Evolutionary conservation across 2,797 vertebrate species (phyloP).

Genomic region (Coccyzus lansbergi): DNA sequence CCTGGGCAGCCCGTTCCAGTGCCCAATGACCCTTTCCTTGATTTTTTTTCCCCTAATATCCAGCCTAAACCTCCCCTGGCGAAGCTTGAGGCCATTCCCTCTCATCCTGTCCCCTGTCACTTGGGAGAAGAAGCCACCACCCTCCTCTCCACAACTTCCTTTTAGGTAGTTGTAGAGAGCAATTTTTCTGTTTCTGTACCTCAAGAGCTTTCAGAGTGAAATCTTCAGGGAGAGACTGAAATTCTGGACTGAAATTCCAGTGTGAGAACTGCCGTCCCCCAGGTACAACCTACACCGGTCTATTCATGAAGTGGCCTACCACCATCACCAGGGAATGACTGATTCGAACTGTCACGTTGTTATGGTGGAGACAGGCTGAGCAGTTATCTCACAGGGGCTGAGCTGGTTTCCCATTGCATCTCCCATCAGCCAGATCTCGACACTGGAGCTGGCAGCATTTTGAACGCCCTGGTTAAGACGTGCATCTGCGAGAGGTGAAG

Average conservation of each 20-base stretch:
- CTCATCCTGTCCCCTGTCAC: too few species aligned
- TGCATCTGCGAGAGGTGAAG: background rate
- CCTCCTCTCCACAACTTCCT: too few species aligned
- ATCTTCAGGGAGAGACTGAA: background rate
- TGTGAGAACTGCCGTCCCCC: fast-evolving
- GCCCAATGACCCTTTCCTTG: too few species aligned
- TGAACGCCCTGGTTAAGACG: background rate
- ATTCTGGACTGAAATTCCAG: background rate
- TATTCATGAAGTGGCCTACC: background rate
- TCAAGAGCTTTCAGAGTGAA: fast-evolving
- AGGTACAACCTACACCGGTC: background rate
- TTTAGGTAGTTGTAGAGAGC: too few species aligned
- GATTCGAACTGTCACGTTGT: fast-evolving
- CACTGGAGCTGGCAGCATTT: background rate
- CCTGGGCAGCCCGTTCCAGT: too few species aligned
- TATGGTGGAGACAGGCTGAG: fast-evolving
- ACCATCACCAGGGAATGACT: background rate
- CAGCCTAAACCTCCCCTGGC: too few species aligned
- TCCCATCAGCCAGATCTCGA: background rate
- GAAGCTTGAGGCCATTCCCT: too few species aligned
- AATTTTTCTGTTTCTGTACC: too few species aligned
- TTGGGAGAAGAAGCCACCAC: too few species aligned
- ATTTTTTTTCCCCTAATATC: too few species aligned
- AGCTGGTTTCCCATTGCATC: background rate
- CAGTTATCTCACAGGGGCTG: fast-evolving